Base-by-base conservation (phyloP, 2,888 invertebrate species). In the Agrochola litura region DNA sequence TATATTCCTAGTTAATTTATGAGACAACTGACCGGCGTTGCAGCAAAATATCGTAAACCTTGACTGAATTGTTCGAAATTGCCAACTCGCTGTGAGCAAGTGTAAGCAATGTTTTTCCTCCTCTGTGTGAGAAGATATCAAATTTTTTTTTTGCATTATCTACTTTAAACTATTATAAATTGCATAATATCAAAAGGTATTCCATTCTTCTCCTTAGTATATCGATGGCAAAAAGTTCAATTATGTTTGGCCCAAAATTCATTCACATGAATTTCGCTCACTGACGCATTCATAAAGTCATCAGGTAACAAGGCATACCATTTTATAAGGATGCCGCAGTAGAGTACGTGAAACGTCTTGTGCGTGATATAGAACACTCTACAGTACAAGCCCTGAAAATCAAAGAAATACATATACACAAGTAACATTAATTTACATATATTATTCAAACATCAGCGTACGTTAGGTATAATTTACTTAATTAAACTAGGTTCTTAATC, bases 11-110 rank as follows among this genome's bases (percentile, higher is more conserved):
- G n/a, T 37, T 9, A 30, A 14, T 67, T 54, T 56, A 68, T 19
- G 60, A 60, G 16, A 37, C 19, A 54, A 76, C 54, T 46, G 25
- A 64, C 54, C 30, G n/a, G 14, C 10, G n/a, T 12, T 25, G 37
- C n/a, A 43, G 6, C 6, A 61, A 63, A 76, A 56, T 63, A 54
- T 64, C 30, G 25, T 77, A 56, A 77, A 77, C 37, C 41, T 54
- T 77, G 43, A 63, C 10, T 6, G 19, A 54, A 76, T 46, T 6
- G 10, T 22, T 63, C 2, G 1, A 41, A 61, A 77, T 77, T 54
- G 16, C 16, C 30, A 54, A 37, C 37, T 60, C 16, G 37, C 16
- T 19, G 16, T n/a, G 22, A 37, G 37, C 14, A 22, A 22, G 8
- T 25, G 19, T 73, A 37, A 75, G 74, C 12, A 25, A n/a, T 25